Base-by-base conservation (phyloP, 2,888 invertebrate species). In the Erynnis tages region DNA sequence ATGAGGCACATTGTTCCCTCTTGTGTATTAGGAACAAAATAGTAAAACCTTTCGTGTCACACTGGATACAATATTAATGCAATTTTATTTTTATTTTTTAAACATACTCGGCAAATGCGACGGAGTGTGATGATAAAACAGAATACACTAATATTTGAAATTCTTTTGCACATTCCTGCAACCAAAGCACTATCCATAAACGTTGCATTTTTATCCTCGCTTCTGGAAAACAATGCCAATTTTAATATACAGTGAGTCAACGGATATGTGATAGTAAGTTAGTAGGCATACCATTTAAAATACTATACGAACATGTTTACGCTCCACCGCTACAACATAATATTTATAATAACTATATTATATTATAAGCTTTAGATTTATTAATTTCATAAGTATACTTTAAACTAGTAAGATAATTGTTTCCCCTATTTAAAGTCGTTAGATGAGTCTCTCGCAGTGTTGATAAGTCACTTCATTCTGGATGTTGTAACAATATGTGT, bases 211-310 rank as follows among this genome's bases (percentile, higher is more conserved):
- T 73, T 72, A 71, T 67, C 80, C 79, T 79, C 69, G 85, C 86
- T 85, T 86, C 65, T 78, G 87, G 87, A 88, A 88, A 88, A 88
- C 61, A 88, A 87, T 88, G 88, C 86, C 85, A 88, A 88, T 88
- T 88, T 88, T 88, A 82, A 78, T 67, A 62, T 60, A 54, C 37
- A 56, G 41, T 43, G 49, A 40, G 41, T 50, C 41, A 50, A 27
- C 14, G 48, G 40, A 49, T 48, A 32, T 32, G 32, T 16, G 11
- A n/a, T 34, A 43, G 41, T 50, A 43, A 56, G 54, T 58, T 66
- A 59, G 62, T 59, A 59, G 58, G 40, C 32, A 37, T 11, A 19
- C 19, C 11, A 14, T n/a, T 56, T 17, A 17, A 29, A 13, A 19
- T 10, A 21, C n/a, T 14, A 45, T 47, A 4, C 19, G 13, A 38